These are phyloP conservation scores for Nannospalax galili DNA, from an alignment of 2,113 vertebrate species.

Conservation along the genomic window DNA sequence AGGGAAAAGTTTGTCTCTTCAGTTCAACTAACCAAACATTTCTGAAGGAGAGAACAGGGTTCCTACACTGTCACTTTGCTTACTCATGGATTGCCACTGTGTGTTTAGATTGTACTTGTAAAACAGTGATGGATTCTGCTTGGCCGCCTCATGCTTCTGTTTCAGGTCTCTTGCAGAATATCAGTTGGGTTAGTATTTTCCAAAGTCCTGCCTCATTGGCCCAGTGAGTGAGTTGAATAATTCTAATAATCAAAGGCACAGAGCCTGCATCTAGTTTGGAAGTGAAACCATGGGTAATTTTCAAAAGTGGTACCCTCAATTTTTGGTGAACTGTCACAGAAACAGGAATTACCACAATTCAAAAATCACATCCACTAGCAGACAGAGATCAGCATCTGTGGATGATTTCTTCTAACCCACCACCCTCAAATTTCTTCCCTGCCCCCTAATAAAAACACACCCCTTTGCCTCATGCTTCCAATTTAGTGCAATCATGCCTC, in stretches of 20 bases:
- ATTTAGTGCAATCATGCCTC: slow-evolving; percentile 90
- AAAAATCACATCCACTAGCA: slow-evolving; percentile 83
- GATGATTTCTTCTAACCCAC: slow-evolving; percentile 84
- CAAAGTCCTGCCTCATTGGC: slow-evolving; percentile 62
- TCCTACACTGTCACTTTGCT: slow-evolving; percentile 77
- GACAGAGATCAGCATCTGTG: slow-evolving; percentile 84
- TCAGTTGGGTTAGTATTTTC: slow-evolving; percentile 44
- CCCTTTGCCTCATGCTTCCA: slow-evolving; percentile 87
- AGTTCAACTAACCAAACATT: slow-evolving; percentile 63
- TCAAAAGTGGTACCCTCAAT: slow-evolving; percentile 84
- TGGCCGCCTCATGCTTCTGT: slow-evolving; percentile 58
- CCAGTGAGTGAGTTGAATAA: slow-evolving; percentile 69
- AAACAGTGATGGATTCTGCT: slow-evolving; percentile 70
- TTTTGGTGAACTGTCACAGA: slow-evolving; percentile 88
- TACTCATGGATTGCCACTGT: slow-evolving; percentile 65
- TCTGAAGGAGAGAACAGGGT: slow-evolving; percentile 69
- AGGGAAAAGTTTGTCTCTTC: slow-evolving; percentile 75
- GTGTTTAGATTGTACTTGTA: slow-evolving; percentile 70
- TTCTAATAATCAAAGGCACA: slow-evolving; percentile 79
- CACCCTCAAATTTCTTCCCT: slow-evolving; percentile 71
- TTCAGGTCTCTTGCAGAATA: slow-evolving; percentile 23
- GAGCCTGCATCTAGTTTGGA: slow-evolving; percentile 78
- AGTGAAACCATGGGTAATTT: slow-evolving; percentile 81
- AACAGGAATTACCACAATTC: slow-evolving; percentile 87
- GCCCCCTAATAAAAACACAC: slow-evolving; percentile 82